Evolutionary conservation across 2,888 invertebrate genomes (phyloP).

Genomic region (Elegia similella): DNA sequence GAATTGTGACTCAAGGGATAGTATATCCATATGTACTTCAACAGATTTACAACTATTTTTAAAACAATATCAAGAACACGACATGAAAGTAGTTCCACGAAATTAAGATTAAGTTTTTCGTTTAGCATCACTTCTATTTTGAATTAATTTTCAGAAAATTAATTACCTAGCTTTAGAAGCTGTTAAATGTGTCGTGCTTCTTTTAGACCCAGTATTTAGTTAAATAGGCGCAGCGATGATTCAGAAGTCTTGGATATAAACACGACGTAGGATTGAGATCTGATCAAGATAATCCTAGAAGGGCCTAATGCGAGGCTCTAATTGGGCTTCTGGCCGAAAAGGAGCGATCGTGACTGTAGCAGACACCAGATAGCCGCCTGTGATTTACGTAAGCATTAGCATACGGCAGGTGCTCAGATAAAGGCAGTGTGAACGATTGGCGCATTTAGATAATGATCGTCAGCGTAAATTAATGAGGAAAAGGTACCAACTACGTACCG

Average conservation of each 20-base stretch:
- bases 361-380: conserved; percentile 19
- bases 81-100: no score
- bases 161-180: no score
- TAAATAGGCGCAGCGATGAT: conserved; percentile 5
- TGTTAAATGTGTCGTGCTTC: no score
- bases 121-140: no score
- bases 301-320: conserved; percentile 29
- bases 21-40: no score
- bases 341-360: conserved; percentile 30
- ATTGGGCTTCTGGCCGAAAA: conserved; percentile 35
- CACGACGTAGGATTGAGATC: conserved; percentile 21
- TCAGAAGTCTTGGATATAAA: conserved; percentile 26
- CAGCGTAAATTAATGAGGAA: conserved; percentile 15
- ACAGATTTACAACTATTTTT: no score
- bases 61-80: no score
- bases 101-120: no score
- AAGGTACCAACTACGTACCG: background rate
- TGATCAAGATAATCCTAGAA: conserved; percentile 30
- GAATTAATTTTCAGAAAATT: no score
- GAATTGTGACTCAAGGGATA: no score
- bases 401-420: conserved; percentile 58
- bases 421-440: conserved; percentile 53
- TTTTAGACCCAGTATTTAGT: no score
- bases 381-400: conserved; percentile 45
- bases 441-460: conserved; percentile 60